Percentiles rank a stretch among this genome's conserved stretches.
Evolutionary conservation across 2,888 invertebrate genomes (phyloP).

Genomic region (Stenoptilia bipunctidactyla): DNA sequence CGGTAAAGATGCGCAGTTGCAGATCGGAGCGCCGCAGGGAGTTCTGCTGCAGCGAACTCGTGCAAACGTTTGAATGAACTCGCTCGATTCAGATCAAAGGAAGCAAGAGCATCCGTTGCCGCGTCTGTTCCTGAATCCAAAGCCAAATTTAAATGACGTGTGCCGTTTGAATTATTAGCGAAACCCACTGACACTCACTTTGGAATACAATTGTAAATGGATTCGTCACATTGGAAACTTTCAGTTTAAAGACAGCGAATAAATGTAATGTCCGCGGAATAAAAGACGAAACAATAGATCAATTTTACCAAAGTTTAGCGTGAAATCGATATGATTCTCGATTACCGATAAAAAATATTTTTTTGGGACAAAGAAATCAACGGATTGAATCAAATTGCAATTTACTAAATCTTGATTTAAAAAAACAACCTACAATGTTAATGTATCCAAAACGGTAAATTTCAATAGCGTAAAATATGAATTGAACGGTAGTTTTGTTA

Average conservation of each 20-base stretch:
- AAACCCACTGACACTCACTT: not conserved
- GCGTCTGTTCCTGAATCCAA: conserved; percentile 19
- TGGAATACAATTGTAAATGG: not conserved
- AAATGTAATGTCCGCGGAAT: conserved; percentile 13
- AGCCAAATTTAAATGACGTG: conserved; percentile 17
- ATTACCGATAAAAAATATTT: conserved; percentile 4
- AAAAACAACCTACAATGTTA: too few relatives aligned
- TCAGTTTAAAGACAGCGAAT: conserved; percentile 19
- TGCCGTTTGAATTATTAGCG: conserved; percentile 17
- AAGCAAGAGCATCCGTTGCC: conserved; percentile 19
- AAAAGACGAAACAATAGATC: conserved; percentile 34
- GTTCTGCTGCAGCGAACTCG: conserved; percentile 5
- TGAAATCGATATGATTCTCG: conserved; percentile 14
- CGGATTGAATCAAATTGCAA: not conserved
- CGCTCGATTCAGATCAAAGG: conserved; percentile 28
- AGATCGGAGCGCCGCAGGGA: conserved; percentile 24
- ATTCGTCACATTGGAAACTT: conserved; percentile 13
- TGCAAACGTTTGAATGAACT: conserved; percentile 17
- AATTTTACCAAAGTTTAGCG: conserved; percentile 28
- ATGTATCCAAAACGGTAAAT: too few relatives aligned
- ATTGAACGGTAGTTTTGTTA: too few relatives aligned
- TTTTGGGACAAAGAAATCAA: not conserved
- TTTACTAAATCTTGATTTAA: too few relatives aligned
- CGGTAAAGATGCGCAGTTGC: conserved; percentile 34
- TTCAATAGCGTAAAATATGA: too few relatives aligned